Base-by-base conservation (phyloP, 2,113 vertebrate genomes). In the Cephalophus harveyi region DNA sequence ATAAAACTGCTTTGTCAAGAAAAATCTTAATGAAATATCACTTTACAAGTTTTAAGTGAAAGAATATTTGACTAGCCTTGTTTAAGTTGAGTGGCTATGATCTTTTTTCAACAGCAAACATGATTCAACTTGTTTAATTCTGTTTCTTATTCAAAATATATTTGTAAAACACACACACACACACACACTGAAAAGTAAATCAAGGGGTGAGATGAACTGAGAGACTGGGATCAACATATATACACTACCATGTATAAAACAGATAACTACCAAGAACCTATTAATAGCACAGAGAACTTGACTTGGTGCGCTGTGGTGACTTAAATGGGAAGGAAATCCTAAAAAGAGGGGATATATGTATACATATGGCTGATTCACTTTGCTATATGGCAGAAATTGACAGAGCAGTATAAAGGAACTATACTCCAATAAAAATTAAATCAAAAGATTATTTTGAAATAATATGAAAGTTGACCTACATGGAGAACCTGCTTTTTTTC, bases 91-190 rank as follows among this genome's bases (percentile, higher is more conserved):
- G 43, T 62, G 15, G 21, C 40, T 86, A 52, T 33, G 30, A 17
- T 10, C 23, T 92, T 50, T 82, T 87, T 96, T 93, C 74, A 91
- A 93, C 9, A 74, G 30, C 48, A 92, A 94, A 97, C 21, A 50
- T 87, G 67, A n/a, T 28, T 67, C 71, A 87, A 79, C 10, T 87
- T 82, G 52, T 57, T 88, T 67, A 81, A 93, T 46, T 62, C 19
- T 30, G 7, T 79, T 92, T 93, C 60, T 90, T 83, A 88, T 52
- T 36, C 87, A 62, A 96, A 87, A 95, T 46, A 92, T 67, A 87
- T 36, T 76, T 85, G 14, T 62, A 93, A 79, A 55, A 79, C 23
- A 43, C 7, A 76, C 23, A 74, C 36, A 76, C 23, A 74, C 36
- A 40, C 19, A 40, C 67, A 71, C 19, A 71, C 36, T 43, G 71